Conservation (phyloP, 2,888 invertebrate species). For the Leptopterna dolabrata region DNA sequence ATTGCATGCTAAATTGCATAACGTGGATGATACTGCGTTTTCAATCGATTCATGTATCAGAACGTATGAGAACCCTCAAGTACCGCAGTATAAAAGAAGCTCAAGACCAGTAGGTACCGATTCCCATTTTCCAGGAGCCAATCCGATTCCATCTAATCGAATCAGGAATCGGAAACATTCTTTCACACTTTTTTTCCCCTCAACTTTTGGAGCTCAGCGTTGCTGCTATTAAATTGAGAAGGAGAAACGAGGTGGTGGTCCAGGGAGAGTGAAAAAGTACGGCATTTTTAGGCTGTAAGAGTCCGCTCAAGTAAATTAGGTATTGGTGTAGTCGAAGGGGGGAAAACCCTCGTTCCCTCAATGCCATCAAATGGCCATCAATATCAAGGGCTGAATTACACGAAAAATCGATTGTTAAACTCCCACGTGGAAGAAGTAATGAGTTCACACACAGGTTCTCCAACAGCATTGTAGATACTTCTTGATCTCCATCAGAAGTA, state of each 20-base stretch:
- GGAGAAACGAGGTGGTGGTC: background rate
- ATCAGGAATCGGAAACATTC: background rate
- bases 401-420: background rate
- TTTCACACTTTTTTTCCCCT: background rate
- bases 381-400: background rate
- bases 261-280: background rate
- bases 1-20: too few species aligned
- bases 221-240: background rate
- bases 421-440: background rate
- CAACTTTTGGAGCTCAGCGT: background rate
- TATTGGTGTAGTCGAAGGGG: background rate
- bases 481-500: too few species aligned
- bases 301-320: background rate
- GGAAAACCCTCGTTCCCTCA: background rate
- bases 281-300: background rate
- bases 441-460: background rate
- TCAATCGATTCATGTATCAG: too few species aligned
- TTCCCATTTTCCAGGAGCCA: background rate
- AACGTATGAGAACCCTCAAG: too few species aligned
- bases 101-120: too few species aligned
- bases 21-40: too few species aligned
- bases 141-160: background rate
- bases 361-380: background rate
- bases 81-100: too few species aligned
- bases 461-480: too few species aligned